A percentile compares a stretch with the other conserved stretches of the same genome.
phyloP scores from a whole-genome alignment of 2,113 vertebrate genomes.

The Prolemur simus region DNA sequence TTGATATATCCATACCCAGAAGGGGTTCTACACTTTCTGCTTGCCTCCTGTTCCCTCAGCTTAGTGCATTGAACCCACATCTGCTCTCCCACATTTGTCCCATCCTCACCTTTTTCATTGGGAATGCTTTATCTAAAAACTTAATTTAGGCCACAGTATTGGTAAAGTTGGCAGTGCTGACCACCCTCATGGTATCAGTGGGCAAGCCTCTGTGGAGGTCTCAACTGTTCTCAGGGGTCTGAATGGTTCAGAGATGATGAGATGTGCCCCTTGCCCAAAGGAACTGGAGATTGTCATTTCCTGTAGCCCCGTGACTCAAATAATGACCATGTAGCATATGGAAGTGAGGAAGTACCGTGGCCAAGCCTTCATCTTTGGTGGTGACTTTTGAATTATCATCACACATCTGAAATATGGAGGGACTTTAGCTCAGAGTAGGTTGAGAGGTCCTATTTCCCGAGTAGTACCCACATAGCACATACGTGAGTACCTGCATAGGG shows the following conservation, averaged over 20 bases:
- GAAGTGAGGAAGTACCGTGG: background rate
- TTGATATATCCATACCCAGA: background rate
- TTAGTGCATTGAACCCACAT: background rate
- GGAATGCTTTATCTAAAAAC: slow-evolving; percentile 30
- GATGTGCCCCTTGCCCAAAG: background rate
- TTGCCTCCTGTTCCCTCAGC: background rate
- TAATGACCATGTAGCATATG: background rate
- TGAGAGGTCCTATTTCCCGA: background rate
- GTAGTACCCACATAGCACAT: background rate
- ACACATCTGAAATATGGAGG: background rate
- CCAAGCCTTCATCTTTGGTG: background rate
- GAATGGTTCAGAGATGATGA: background rate
- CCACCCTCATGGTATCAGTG: background rate
- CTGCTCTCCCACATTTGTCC: background rate
- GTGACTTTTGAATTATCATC: background rate
- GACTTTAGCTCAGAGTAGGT: background rate
- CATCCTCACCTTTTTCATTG: background rate
- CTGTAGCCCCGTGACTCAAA: background rate
- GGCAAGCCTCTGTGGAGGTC: background rate
- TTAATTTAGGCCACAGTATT: background rate
- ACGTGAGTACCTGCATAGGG: background rate
- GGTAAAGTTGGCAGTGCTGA: background rate
- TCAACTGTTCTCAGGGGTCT: background rate
- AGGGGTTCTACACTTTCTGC: background rate
- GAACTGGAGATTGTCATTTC: background rate